Evolutionary conservation across 2,888 invertebrate species (phyloP), one percentile per base, ranked within the genome.

Genomic region (Bibio marci): DNA sequence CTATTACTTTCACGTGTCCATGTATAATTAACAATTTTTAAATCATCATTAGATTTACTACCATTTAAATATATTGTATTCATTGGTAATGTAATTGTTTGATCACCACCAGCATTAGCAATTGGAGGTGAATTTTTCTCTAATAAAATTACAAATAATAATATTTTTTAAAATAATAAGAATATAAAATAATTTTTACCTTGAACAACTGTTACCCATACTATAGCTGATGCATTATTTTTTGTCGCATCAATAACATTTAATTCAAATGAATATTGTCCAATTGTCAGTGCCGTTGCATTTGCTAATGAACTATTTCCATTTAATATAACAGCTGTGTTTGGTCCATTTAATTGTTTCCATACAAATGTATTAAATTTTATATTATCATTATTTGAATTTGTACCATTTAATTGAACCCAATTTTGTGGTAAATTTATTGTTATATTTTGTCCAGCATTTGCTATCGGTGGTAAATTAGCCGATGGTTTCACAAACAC

Each of bases 401-500:
- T 72, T 0, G 76, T 74, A 2, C 87, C 92, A 64, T 92, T 83
- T 36, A 94, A 64, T 1, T 70, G 53, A 13, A 76, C 72, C 74
- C 80, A 81, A 12, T 82, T 86, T 57, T 80, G 74, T 5, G 92
- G 91, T 38, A 92, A 68, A 45, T 80, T 80, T 49, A 88, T 77
- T 47, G 61, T 60, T 42, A 62, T 54, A 49, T 78, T 76, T 1
- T 57, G 50, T 1, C 76, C 76, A 1, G 76, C 75, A 50, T 67
- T 65, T 40, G 85, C 82, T 27, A 72, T 67, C 1, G 87, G 87
- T 8, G 87, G 86, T 40, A 80, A 79, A 56, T 86, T 85, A 2
- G 82, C 82, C 1, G 85, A 82, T 2, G 82, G 82, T 58, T 91
- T 91, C 0, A 94, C 92, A 58, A 91, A 90, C 2, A 94, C 90